Base-by-base conservation (phyloP, 2,797 vertebrate species). In the Gouania willdenowi region DNA sequence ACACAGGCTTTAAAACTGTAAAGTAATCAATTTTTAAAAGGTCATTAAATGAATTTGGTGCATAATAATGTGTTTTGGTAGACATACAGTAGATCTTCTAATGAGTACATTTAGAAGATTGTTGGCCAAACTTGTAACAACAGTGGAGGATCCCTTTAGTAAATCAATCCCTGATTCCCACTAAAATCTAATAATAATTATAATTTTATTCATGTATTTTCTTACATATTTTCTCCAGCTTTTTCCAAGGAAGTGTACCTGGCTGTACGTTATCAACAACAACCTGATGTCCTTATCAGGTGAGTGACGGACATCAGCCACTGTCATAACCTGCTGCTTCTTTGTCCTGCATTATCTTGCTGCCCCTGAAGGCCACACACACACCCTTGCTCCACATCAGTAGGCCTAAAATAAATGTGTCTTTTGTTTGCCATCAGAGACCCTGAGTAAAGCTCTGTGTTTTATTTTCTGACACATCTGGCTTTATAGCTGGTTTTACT, bases 231-330 rank as follows among this genome's bases (percentile, higher is more conserved):
- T 40, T 53, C 26, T 82, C 19, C 39, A 99, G 97, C 83, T 99
- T 51, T 98, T 99, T 67, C 97, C 96, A 2, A 86, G 97, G 22
- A 93, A 91, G 61, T 99, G 97, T 42, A 98, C 93, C 0, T 99
- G 97, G 97, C 90, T 99, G 0, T 98, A 98, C 2, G 87, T 99
- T 19, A 99, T 99, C 91, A 98, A 99, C 89, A 98, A 98, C 83
- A 97, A 93, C 78, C 84, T 99, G 51, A 98, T 98, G 94, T 99
- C 97, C 56, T 75, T 99, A 73, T 98, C 95, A 68, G 96, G 96
- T 98, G 82, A 42, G 92, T 86, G 44, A 22, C 4, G 14, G 11
- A n/a, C 51, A 45, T 59, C 20, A 45, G 9, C 52, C 36, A 44
- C 50, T 49, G 54, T 59, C 55, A 51, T 46, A 58, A 62, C 44